Evolutionary conservation across 2,888 invertebrate genomes (phyloP), one percentile per base, ranked within the genome.

Genomic region (Leptinotarsa peninsularis): DNA sequence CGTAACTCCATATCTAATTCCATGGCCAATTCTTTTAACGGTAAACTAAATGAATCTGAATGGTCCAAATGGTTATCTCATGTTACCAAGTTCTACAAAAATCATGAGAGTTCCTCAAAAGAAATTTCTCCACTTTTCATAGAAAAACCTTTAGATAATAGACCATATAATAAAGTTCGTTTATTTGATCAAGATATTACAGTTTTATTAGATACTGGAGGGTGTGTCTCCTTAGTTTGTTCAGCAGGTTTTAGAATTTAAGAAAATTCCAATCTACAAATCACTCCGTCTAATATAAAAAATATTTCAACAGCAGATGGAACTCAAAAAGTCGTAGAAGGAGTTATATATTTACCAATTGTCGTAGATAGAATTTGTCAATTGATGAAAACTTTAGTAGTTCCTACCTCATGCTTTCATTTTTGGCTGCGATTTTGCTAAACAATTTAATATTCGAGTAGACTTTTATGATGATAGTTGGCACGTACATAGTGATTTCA

Each of bases 141-240:
- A 14, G 33, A 66, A 17, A 71, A 71, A 70, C 23, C 54, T 33
- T 66, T 52, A 7, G 77, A 79, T 67, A 77, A 79, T 66, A 43
- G 72, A 68, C 77, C 76, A 4, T 74, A 76, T 73, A 72, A 76
- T 21, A 71, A 73, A 21, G 74, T 77, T 4, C 4, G 23, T 17
- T 50, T 78, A 43, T 74, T 74, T 50, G 76, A 76, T 66, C 52
- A 23, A n/a, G 60, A 69, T 54, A 58, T 77, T 54, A 50, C 56
- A 7, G 77, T 49, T 50, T 50, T 74, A 4, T 70, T 79, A 13
- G 77, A 79, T 76, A 70, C 66, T 56, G 79, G 76, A 23, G 76
- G 74, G 21, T 71, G 66, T 23, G 43, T 50, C 49, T 78, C 74
- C 2, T 15, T 72, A 63, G 69, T 77, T 21, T 43, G 76, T 54